Conservation (phyloP, 1,140 invertebrate species). For the Mizuhopecten yessoensis region DNA sequence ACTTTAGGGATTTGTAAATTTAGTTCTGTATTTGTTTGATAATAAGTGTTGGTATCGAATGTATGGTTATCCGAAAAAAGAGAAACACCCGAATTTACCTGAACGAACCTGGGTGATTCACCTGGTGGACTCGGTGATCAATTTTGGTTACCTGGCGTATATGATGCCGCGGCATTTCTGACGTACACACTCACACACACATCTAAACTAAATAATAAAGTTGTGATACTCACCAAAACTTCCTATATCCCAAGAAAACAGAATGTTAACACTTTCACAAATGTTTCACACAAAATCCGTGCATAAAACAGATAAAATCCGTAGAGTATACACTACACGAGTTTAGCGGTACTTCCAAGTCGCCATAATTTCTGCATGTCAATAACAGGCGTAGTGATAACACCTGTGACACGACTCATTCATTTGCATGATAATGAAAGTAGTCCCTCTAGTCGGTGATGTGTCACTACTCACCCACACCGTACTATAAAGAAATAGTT, state of each 20-base stretch:
- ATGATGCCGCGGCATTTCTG: conserved; percentile 41
- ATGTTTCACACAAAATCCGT: conserved; percentile 43
- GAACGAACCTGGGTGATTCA: conserved; percentile 24
- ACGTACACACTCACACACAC: not conserved
- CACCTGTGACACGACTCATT: conserved; percentile 53
- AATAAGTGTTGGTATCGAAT: not conserved
- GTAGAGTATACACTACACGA: not conserved
- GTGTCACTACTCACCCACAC: conserved; percentile 45
- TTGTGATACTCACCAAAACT: not conserved
- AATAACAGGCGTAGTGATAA: conserved; percentile 54
- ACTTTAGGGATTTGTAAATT: not conserved
- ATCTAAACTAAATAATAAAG: not conserved
- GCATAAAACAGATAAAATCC: conserved; percentile 11
- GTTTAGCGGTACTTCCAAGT: conserved; percentile 57
- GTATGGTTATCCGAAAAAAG: not conserved
- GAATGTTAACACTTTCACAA: not conserved
- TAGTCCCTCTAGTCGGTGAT: conserved; percentile 47
- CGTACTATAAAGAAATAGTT: conserved; percentile 46
- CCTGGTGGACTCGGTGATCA: conserved; percentile 11
- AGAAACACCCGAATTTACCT: not conserved
- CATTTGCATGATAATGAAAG: conserved; percentile 58
- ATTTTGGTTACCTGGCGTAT: conserved; percentile 52
- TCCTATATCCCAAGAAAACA: not conserved
- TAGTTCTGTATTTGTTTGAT: not conserved
- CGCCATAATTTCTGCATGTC: conserved; percentile 59